phyloP scores from a whole-genome alignment of 1,140 invertebrate species.

The Papilio dardanus region DNA sequence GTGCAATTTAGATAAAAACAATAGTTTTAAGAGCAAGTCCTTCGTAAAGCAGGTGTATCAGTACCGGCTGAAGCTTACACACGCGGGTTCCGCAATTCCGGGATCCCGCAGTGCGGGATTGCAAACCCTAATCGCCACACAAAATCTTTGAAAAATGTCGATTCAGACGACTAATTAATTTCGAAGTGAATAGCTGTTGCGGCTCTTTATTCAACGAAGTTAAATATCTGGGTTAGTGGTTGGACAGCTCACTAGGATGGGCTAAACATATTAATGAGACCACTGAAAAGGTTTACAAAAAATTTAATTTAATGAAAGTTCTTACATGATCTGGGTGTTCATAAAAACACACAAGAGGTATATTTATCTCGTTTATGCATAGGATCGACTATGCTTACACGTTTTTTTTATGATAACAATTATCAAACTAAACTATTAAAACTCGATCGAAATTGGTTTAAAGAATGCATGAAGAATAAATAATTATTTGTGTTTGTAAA shows the following conservation, averaged over 20 bases:
- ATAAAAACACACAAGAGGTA: conserved; percentile 37
- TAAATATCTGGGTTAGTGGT: conserved; percentile 46
- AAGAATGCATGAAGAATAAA: no score
- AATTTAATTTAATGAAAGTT: background rate
- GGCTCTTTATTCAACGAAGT: conserved; percentile 30
- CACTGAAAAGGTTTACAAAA: conserved; percentile 33
- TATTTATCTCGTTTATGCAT: conserved; percentile 39
- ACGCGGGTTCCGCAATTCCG: no score
- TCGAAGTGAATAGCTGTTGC: conserved; percentile 27
- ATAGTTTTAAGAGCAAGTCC: no score
- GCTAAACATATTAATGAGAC: conserved; percentile 42
- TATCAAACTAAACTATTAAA: conserved; percentile 8
- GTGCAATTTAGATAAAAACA: no score
- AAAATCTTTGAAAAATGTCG: conserved; percentile 41
- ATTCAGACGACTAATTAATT: background rate
- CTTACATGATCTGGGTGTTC: conserved; percentile 30
- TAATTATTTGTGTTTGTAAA: no score
- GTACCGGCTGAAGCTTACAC: no score
- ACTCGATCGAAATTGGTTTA: no score
- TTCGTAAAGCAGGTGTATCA: no score
- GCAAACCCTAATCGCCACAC: no score
- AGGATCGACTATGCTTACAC: conserved; percentile 37
- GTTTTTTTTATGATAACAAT: conserved; percentile 36
- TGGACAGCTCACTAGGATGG: conserved; percentile 43
- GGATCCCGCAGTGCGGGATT: no score